A percentile compares a stretch with the other conserved stretches of the same genome.
These are phyloP conservation scores for Argynnis bischoffii DNA, from an alignment of 2,888 invertebrate species.

Conservation along the genomic window DNA sequence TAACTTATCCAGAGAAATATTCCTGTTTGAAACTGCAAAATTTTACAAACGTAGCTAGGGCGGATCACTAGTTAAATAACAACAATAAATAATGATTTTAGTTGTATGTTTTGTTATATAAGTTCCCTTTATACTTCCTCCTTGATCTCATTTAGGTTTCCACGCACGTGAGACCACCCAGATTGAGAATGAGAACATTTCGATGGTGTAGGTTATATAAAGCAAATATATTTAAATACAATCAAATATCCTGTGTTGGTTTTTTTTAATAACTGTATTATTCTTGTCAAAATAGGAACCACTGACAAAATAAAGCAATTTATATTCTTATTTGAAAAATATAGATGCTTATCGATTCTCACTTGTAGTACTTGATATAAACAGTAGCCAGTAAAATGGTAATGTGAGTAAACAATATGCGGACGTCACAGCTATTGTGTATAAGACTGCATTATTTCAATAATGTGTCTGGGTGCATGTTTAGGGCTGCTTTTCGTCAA, in stretches of 20 bases:
- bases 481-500: constrained; percentile 21
- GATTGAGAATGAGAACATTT: constrained; percentile 3
- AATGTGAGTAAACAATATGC: constrained; percentile 34
- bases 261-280: background rate
- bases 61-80: too few relatives aligned
- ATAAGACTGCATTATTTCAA: constrained; percentile 26
- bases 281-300: background rate
- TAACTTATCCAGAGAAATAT: too few relatives aligned
- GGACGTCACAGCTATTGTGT: constrained; percentile 35
- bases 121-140: background rate
- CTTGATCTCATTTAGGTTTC: constrained; percentile 20
- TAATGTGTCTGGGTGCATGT: constrained; percentile 12
- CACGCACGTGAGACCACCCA: constrained; percentile 30
- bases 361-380: constrained; percentile 7
- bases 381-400: constrained; percentile 27
- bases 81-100: too few relatives aligned
- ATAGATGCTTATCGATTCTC: constrained; percentile 17
- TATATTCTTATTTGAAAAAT: background rate
- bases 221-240: background rate
- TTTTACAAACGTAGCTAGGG: too few relatives aligned
- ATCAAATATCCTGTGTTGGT: background rate
- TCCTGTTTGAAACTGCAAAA: too few relatives aligned
- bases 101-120: too few relatives aligned
- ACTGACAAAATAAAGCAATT: background rate
- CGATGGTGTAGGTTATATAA: background rate